Base-by-base conservation (phyloP, 2,888 invertebrate genomes). In the Agonopterix subpropinquella region DNA sequence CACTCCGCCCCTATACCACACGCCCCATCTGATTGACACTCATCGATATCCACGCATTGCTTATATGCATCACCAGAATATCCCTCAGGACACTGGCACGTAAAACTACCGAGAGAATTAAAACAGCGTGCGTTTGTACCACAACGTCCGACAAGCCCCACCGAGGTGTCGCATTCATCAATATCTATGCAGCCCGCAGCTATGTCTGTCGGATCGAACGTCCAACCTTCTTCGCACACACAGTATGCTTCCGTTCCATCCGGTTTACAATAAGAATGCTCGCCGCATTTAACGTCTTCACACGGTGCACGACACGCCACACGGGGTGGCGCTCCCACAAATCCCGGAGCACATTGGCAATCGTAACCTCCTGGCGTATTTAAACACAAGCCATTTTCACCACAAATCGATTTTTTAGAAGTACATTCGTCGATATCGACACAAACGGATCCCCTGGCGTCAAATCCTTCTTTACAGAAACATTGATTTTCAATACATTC, bases 141-240 rank as follows among this genome's bases (percentile, higher is more conserved):
- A 76, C 97, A 97, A 58, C 93, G 91, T 47, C 96, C 96, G 45
- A 91, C 93, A 1, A 93, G 92, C 35, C 95, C 95, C 56, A 94
- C 91, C 15, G 91, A 80, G 47, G 89, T 80, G 67, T 96, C 95
- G 71, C 98, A 98, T 85, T 98, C 98, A 74, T 98, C 92, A 56
- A 98, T 93, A 80, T 98, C 98, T 52, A 96, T 91, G 71, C 97
- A 97, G 51, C 97, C 97, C 43, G 96, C 96, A 5, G 94, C 91
- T 57, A 97, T 95, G 67, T 97, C 95, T 49, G 90, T 92, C 0
- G 97, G 97, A 80, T 97, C 94, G 70, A 95, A 97, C 0, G 96
- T 96, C 96, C 96, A 97, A 1, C 97, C 97, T 52, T 96, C 95
- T 72, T 97, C 96, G 70, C 97, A 97, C 45, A 97, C 94, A 65